These are phyloP conservation scores for Chionis minor DNA, from an alignment of 2,113 vertebrate species.

Conservation along the genomic window DNA sequence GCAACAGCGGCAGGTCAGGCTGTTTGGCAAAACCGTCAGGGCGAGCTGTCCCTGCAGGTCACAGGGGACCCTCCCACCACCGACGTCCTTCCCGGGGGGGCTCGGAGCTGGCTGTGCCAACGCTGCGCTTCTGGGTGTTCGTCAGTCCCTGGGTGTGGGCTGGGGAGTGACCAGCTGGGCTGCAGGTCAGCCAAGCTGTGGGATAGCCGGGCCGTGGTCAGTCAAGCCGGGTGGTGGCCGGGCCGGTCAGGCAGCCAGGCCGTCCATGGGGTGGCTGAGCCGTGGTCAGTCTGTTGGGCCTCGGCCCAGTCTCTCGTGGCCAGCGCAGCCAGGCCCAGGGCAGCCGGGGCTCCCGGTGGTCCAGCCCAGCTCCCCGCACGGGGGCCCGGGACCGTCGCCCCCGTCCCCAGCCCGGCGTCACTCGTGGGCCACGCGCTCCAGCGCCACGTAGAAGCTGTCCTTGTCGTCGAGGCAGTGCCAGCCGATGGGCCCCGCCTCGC, in stretches of 20 bases:
- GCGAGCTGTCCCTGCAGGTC: not conserved
- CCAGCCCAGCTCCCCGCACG: not conserved
- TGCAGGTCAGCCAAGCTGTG: not conserved
- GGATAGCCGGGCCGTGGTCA: not conserved
- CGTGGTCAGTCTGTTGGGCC: rapidly evolving
- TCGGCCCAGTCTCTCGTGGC: not conserved
- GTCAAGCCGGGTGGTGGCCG: too few species aligned
- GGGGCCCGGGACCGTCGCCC: rapidly evolving
- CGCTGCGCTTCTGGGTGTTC: rapidly evolving
- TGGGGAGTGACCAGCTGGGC: not conserved
- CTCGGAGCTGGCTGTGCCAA: not conserved
- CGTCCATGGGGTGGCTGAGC: rapidly evolving
- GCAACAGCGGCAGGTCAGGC: not conserved
- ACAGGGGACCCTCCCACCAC: not conserved
- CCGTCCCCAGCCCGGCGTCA: slow-evolving; percentile 32
- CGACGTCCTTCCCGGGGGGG: rapidly evolving
- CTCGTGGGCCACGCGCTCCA: slow-evolving; percentile 90
- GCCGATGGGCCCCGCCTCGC: slow-evolving; percentile 96
- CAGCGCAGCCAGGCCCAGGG: not conserved
- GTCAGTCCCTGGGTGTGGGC: not conserved
- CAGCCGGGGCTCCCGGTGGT: rapidly evolving
- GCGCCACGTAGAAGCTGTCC: slow-evolving; percentile 90
- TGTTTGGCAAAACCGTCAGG: rapidly evolving
- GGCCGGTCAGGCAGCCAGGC: rapidly evolving
- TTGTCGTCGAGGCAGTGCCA: slow-evolving; percentile 96